These are phyloP conservation scores for Microplitis deprimator DNA, from an alignment of 2,888 invertebrate genomes.

Conservation along the genomic window DNA sequence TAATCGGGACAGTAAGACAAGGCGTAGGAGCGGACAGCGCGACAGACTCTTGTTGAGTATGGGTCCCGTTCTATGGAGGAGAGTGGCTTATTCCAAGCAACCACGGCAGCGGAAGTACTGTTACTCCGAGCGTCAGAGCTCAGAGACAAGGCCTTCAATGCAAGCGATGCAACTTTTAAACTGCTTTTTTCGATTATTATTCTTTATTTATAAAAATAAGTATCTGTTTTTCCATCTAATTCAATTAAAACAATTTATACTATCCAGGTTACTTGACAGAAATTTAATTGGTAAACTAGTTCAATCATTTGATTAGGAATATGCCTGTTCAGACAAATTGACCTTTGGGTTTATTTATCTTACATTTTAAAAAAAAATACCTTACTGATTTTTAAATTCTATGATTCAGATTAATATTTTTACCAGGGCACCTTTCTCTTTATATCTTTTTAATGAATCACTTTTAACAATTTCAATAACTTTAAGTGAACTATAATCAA, in stretches of 20 bases:
- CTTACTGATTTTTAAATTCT: too few species aligned
- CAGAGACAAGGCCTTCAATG: slow-evolving; percentile 56
- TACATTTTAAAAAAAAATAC: neutral
- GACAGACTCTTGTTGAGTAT: slow-evolving; percentile 24
- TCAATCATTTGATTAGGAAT: neutral
- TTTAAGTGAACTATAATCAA: too few species aligned
- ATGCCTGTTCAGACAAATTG: neutral
- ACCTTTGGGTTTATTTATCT: neutral
- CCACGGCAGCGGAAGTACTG: slow-evolving; percentile 57
- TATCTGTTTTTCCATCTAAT: neutral
- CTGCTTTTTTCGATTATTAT: slow-evolving; percentile 17
- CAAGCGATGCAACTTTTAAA: slow-evolving; percentile 25
- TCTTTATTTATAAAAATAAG: slow-evolving; percentile 4
- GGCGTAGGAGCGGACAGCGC: slow-evolving; percentile 28
- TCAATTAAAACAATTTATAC: neutral
- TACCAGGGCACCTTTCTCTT: too few species aligned
- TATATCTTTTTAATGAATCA: too few species aligned
- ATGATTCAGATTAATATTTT: too few species aligned
- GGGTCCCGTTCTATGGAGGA: slow-evolving; percentile 32
- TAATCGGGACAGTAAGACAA: slow-evolving; percentile 14
- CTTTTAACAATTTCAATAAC: too few species aligned
- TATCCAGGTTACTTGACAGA: neutral
- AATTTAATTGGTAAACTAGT: neutral
- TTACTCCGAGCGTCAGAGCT: slow-evolving; percentile 48
- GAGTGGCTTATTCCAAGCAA: slow-evolving; percentile 42